Percentiles rank a stretch among this genome's conserved stretches.
These are phyloP conservation scores for Chromis chromis DNA, from an alignment of 2,797 vertebrate species.

Conservation along the genomic window DNA sequence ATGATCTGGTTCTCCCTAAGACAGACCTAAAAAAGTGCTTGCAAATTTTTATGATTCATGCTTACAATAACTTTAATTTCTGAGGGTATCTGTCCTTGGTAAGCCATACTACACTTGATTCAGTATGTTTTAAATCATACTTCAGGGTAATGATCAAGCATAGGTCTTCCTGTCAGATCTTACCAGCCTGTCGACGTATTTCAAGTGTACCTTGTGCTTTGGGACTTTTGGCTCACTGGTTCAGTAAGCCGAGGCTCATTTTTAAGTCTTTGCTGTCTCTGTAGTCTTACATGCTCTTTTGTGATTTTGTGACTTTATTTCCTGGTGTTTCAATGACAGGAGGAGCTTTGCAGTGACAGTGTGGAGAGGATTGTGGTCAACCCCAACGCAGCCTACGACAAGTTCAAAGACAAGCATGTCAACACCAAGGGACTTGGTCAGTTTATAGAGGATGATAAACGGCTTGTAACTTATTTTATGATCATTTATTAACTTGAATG, in stretches of 20 bases:
- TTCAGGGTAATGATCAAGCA: slow-evolving; percentile 45
- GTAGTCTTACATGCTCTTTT: slow-evolving; percentile 5
- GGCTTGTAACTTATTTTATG: not conserved
- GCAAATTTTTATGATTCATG: slow-evolving; percentile 42
- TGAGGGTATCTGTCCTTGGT: slow-evolving; percentile 25
- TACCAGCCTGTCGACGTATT: slow-evolving; percentile 33
- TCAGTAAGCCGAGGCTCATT: slow-evolving; percentile 20
- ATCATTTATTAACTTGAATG: not conserved
- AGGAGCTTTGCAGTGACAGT: slow-evolving; percentile 96
- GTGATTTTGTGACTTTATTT: slow-evolving; percentile 33
- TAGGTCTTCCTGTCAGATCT: slow-evolving; percentile 36
- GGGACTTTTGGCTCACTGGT: slow-evolving; percentile 40
- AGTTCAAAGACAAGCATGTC: slow-evolving; percentile 96
- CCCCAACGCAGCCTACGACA: slow-evolving; percentile 96
- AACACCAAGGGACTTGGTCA: slow-evolving; percentile 92
- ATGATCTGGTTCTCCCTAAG: slow-evolving; percentile 26
- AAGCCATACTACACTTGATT: slow-evolving; percentile 15
- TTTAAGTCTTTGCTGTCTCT: slow-evolving; percentile 24
- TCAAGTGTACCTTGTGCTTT: slow-evolving; percentile 40
- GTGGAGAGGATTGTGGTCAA: slow-evolving; percentile 98
- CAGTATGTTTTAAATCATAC: slow-evolving; percentile 39
- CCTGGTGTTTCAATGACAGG: slow-evolving; percentile 79
- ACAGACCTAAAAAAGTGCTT: not conserved
- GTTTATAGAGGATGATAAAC: slow-evolving; percentile 47
- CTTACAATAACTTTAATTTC: slow-evolving; percentile 35